A percentile compares a stretch with the other conserved stretches of the same genome.
phyloP scores from a whole-genome alignment of 2,797 vertebrate genomes.

The Trichosurus vulpecula region DNA sequence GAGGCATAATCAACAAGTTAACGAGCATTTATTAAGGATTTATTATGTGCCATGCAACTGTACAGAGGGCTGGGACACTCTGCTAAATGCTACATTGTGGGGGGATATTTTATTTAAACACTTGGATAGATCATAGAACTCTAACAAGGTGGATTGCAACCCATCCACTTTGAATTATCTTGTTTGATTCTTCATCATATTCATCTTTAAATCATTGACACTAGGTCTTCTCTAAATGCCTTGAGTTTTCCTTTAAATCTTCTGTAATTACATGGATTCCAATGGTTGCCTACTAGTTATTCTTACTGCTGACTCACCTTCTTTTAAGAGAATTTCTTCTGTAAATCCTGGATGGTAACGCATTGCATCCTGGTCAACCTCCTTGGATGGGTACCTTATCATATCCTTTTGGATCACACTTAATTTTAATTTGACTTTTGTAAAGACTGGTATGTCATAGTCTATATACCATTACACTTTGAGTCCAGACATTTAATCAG shows the following conservation, averaged over 20 bases:
- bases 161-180: background rate
- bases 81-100: background rate
- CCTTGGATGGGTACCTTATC: background rate
- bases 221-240: background rate
- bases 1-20: background rate
- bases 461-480: background rate
- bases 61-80: background rate
- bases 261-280: background rate
- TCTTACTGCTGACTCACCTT: background rate
- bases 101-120: background rate
- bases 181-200: background rate
- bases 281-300: background rate
- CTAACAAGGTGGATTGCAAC: background rate
- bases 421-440: background rate
- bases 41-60: background rate
- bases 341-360: background rate
- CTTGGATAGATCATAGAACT: no score
- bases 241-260: background rate
- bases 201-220: background rate
- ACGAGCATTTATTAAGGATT: background rate
- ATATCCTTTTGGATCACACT: background rate
- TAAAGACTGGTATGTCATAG: background rate
- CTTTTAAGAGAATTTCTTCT: background rate
- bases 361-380: background rate
- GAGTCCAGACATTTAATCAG: background rate